phyloP scores from a whole-genome alignment of 2,113 vertebrate species.

The Phalacrocorax aristotelis region DNA sequence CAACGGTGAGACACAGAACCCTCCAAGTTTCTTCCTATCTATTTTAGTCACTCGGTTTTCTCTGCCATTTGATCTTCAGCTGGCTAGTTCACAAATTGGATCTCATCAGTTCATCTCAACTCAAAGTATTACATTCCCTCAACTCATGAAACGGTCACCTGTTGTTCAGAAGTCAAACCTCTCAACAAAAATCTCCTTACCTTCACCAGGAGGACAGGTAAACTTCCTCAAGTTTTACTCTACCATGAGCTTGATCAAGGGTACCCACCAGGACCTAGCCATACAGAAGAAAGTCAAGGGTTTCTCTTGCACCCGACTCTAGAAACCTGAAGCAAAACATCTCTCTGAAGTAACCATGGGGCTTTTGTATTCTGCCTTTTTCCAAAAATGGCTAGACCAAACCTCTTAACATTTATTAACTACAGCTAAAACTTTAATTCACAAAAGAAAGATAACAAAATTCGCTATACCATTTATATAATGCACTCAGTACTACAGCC shows the following conservation, averaged over 20 bases:
- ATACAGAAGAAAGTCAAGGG: not conserved
- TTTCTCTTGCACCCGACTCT: not conserved
- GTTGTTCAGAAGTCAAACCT: not conserved
- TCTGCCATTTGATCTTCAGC: not conserved
- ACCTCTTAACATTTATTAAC: not conserved
- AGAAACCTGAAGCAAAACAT: conserved; percentile 4
- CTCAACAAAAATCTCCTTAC: conserved; percentile 11
- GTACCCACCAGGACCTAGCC: not conserved
- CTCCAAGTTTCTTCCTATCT: not conserved
- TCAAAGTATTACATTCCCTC: not conserved
- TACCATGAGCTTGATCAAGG: not conserved
- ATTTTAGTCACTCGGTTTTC: not conserved
- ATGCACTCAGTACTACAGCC: not conserved
- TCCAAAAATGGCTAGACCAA: not conserved
- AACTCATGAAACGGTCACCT: not conserved
- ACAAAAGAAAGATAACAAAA: not conserved
- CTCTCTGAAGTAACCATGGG: not conserved
- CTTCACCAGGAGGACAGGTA: not conserved
- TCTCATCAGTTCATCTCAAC: not conserved
- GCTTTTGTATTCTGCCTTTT: not conserved
- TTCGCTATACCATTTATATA: not conserved
- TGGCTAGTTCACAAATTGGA: not conserved
- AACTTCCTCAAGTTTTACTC: not conserved
- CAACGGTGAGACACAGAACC: not conserved
- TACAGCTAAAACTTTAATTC: not conserved